Percentiles rank a stretch among this genome's conserved stretches.
phyloP scores from a whole-genome alignment of 2,797 vertebrate species.

The Pseudotriccus pelzelni region DNA sequence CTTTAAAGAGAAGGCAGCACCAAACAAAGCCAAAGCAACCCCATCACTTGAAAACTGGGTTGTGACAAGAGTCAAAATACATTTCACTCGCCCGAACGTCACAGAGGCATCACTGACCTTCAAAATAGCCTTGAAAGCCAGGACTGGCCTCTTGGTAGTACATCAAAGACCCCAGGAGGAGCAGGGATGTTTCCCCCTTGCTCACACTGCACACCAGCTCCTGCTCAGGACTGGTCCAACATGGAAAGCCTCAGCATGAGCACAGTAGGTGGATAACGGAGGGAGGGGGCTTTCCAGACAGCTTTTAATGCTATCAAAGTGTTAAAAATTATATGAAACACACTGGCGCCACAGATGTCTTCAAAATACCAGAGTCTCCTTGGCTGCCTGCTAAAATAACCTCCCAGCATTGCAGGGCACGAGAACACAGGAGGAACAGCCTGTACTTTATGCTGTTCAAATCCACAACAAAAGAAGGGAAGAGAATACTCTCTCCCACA shows the following conservation, averaged over 20 bases:
- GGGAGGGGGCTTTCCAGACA: neutral
- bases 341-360: constrained; percentile 61
- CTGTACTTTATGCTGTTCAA: constrained; percentile 43
- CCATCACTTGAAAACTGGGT: neutral
- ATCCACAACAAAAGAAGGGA: constrained; percentile 39
- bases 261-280: rapidly evolving
- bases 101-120: neutral
- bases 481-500: constrained; percentile 18
- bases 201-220: neutral
- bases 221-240: neutral
- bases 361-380: constrained; percentile 66
- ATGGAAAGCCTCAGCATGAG: neutral
- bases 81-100: neutral
- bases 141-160: neutral
- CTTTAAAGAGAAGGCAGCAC: neutral
- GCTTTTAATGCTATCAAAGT: constrained; percentile 36
- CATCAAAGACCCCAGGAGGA: neutral
- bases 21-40: neutral
- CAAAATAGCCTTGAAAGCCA: neutral
- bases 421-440: constrained; percentile 39
- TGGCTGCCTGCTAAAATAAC: constrained; percentile 67
- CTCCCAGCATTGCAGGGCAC: constrained; percentile 55
- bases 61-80: neutral
- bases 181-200: neutral
- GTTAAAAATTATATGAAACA: constrained; percentile 51